These are phyloP conservation scores for Carposina sasakii DNA, from an alignment of 1,140 invertebrate species.

Conservation along the genomic window DNA sequence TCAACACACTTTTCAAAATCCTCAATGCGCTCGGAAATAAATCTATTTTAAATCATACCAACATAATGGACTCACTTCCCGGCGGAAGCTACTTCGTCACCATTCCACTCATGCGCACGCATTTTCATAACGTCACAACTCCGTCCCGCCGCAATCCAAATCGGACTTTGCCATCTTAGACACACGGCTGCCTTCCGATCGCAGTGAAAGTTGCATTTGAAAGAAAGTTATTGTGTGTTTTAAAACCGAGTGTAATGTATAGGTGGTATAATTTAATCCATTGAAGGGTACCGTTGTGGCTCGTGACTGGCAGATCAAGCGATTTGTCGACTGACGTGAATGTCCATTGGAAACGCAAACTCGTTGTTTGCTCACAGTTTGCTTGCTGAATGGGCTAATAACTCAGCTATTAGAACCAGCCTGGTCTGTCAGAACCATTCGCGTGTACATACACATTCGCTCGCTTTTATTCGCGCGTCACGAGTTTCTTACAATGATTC, in stretches of 20 bases:
- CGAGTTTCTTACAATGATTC: constrained; percentile 1
- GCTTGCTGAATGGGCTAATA: too few species aligned
- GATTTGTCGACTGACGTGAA: constrained; percentile 27
- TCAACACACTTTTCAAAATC: too few species aligned
- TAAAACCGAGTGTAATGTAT: constrained; percentile 20
- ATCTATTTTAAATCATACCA: too few species aligned
- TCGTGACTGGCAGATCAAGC: constrained; percentile 41
- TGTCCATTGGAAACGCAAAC: too few species aligned
- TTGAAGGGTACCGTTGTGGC: constrained; percentile 32
- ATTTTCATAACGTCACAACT: constrained; percentile 21
- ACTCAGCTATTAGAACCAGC: too few species aligned
- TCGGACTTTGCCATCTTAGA: constrained; percentile 3
- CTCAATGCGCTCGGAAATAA: too few species aligned
- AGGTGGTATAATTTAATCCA: constrained; percentile 34
- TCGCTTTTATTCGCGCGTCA: constrained; percentile 5
- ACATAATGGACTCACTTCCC: constrained; percentile 32
- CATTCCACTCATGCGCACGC: constrained; percentile 35
- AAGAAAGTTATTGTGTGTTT: constrained; percentile 40
- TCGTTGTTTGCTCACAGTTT: too few species aligned
- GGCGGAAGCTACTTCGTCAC: constrained; percentile 30
- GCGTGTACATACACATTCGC: constrained; percentile 11
- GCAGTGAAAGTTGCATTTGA: constrained; percentile 29
- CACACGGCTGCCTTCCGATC: constrained; percentile 9
- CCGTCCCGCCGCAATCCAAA: constrained; percentile 4
- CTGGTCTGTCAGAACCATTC: too few species aligned